phyloP scores from a whole-genome alignment of 2,113 vertebrate genomes.

The Equus quagga region DNA sequence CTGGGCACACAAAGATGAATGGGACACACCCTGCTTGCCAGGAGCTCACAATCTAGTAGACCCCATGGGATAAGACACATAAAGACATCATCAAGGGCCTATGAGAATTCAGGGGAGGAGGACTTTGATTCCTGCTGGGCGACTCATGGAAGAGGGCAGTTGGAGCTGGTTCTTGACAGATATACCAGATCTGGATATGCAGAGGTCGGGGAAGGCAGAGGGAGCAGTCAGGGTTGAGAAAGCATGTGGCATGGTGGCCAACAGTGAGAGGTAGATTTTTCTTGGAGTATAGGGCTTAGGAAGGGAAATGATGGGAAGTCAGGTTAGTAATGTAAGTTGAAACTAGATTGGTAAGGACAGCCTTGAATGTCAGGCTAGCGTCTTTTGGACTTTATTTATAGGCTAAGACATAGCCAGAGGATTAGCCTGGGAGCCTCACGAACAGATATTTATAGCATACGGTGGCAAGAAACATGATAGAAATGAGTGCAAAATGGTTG shows the following conservation, averaged over 20 bases:
- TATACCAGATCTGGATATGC: not conserved
- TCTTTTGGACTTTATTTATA: slow-evolving; percentile 10
- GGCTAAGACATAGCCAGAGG: not conserved
- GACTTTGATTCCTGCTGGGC: not conserved
- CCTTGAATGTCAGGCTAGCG: not conserved
- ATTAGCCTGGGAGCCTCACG: not conserved
- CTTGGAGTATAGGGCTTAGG: not conserved
- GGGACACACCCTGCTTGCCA: not conserved
- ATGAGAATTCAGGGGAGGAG: not conserved
- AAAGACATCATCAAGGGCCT: not conserved
- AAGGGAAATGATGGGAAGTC: not conserved
- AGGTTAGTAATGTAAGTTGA: not conserved
- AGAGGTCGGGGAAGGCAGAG: not conserved
- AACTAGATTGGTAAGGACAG: not conserved
- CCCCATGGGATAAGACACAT: not conserved
- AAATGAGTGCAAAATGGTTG: not conserved
- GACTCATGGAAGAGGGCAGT: not conserved
- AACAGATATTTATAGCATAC: not conserved
- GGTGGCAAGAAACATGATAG: not conserved
- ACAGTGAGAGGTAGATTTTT: not conserved
- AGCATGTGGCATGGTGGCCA: not conserved
- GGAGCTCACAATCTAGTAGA: not conserved
- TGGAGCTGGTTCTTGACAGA: not conserved
- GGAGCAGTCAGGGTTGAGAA: not conserved
- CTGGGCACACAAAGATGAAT: slow-evolving; percentile 52